Conservation (phyloP, 37 sponge, comb jelly and placozoan genomes). For the Oopsacas minuta region DNA sequence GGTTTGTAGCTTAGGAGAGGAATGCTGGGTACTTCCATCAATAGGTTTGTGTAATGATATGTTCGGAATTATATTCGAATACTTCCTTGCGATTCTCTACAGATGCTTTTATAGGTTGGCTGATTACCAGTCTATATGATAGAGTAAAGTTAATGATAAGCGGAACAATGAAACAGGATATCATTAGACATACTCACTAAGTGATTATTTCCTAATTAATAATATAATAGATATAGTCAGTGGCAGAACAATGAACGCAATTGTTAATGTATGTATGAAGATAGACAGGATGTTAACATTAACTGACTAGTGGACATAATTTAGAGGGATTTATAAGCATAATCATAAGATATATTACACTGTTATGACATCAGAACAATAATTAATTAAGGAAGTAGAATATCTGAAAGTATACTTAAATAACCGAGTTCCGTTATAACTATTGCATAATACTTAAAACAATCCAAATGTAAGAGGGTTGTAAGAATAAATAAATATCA, state of each 20-base stretch:
- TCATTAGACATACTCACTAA: neutral
- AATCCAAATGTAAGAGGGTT: too few relatives aligned
- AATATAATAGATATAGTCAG: neutral
- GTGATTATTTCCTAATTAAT: neutral
- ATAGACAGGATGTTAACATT: neutral
- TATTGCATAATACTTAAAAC: too few relatives aligned
- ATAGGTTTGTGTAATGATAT: neutral
- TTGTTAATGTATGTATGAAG: neutral
- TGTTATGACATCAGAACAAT: neutral
- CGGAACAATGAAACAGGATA: neutral
- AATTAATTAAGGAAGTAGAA: neutral
- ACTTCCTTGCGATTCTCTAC: neutral
- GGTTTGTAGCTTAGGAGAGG: neutral
- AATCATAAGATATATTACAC: too few relatives aligned
- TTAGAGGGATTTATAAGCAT: too few relatives aligned
- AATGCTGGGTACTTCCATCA: neutral
- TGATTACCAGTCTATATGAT: neutral
- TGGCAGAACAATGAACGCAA: neutral
- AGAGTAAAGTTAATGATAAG: neutral
- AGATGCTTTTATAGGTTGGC: neutral
- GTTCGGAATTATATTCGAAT: neutral
- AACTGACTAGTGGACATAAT: neutral
- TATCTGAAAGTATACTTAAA: too few relatives aligned
- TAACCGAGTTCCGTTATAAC: too few relatives aligned
- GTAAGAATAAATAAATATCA: too few relatives aligned